A percentile compares a stretch with the other conserved stretches of the same genome.
Evolutionary conservation across 2,888 invertebrate genomes (phyloP).

Genomic region (Cyaniris semiargus): DNA sequence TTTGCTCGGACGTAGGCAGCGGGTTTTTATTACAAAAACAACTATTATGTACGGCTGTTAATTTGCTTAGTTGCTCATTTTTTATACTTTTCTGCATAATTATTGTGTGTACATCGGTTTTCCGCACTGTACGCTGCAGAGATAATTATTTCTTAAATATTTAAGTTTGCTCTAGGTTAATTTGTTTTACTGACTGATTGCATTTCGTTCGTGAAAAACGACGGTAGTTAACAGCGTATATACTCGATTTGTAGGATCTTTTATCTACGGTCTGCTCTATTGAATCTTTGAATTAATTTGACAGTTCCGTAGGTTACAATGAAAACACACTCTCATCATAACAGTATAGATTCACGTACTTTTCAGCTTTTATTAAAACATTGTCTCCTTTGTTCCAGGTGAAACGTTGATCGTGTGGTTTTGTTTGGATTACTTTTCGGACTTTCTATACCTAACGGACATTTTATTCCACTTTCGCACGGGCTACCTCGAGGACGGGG

Average conservation of each 20-base stretch:
- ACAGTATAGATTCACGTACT: too few relatives aligned
- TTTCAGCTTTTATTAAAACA: background rate
- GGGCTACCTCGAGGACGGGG: conserved; percentile 98
- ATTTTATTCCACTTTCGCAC: conserved; percentile 98
- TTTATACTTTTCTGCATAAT: conserved; percentile 5
- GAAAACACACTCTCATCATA: too few relatives aligned
- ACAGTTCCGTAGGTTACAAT: too few relatives aligned
- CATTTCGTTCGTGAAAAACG: background rate
- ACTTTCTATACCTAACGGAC: conserved; percentile 97
- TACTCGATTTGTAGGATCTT: too few relatives aligned
- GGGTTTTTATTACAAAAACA: conserved; percentile 25
- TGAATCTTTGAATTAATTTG: too few relatives aligned
- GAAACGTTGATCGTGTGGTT: conserved; percentile 97
- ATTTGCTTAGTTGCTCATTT: conserved; percentile 1
- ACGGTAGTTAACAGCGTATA: too few relatives aligned
- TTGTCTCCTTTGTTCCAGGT: conserved; percentile 75
- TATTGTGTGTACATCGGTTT: background rate
- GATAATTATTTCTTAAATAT: background rate
- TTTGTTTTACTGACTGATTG: background rate
- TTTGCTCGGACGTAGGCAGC: conserved; percentile 43
- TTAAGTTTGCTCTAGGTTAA: background rate
- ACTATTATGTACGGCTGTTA: conserved; percentile 8
- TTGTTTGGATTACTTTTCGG: conserved; percentile 97
- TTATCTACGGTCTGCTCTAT: too few relatives aligned
- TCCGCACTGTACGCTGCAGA: background rate